phyloP scores from a whole-genome alignment of 2,113 vertebrate species.

The Anoura caudifer region DNA sequence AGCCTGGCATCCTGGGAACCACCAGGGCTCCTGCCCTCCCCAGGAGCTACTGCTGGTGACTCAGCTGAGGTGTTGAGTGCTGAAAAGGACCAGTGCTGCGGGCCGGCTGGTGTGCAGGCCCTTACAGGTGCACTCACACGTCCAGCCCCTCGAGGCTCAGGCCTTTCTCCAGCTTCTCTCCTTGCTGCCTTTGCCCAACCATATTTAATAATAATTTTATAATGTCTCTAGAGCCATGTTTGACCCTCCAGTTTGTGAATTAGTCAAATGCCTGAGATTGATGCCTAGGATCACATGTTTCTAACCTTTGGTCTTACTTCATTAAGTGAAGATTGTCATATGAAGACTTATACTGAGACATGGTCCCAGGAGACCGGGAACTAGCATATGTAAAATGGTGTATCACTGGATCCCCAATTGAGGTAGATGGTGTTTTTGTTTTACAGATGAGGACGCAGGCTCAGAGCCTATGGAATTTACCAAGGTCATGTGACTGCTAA shows the following conservation, averaged over 20 bases:
- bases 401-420: neutral
- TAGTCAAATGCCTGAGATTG: neutral
- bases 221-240: neutral
- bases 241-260: neutral
- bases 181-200: neutral
- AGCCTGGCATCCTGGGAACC: neutral
- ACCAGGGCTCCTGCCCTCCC: no score
- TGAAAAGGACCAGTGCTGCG: neutral
- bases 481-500: neutral
- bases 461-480: neutral
- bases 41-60: neutral
- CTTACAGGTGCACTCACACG: neutral
- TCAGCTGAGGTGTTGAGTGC: rapidly evolving
- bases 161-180: neutral
- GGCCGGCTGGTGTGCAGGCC: no score
- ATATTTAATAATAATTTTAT: neutral
- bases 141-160: neutral
- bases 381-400: no score
- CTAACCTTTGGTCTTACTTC: neutral
- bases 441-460: neutral
- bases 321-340: neutral
- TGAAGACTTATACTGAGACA: neutral
- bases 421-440: neutral
- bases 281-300: neutral
- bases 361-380: neutral